Evolutionary conservation across 1,140 invertebrate species (phyloP), one percentile per base, ranked within the genome.

Genomic region (Lineus longissimus): DNA sequence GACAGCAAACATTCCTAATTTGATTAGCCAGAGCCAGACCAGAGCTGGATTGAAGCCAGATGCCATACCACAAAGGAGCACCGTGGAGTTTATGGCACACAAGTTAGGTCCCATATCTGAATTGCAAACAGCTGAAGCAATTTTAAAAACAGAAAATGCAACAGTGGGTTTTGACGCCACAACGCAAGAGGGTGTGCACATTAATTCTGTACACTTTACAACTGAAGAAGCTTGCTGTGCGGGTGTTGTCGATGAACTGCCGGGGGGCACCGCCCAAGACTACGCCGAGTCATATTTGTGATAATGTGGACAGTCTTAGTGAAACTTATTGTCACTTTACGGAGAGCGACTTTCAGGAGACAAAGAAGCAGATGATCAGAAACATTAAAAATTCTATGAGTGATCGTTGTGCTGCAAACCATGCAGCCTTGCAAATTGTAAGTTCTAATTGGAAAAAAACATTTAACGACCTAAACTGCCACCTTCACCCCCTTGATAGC

Each of bases 401-500:
- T 36, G 62, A 63, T 40, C 31, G 62, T 1, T 56, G 31, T 25
- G 41, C 33, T 36, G 56, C 59, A 1, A 61, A 59, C 25, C 62
- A 63, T 43, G 56, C 56, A 2, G 36, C 62, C 6, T 40, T 63
- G 11, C 2, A 11, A 13, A 23, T 11, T 1, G 22, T 63, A 13
- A 1, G 15, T 41, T 31, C 23, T 19, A 58, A 15, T 11, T 63
- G 62, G 62, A 27, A 33, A n/a, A 58, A 41, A 40, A 1, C 55
- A 15, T 22, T 63, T 17, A 63, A 63, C 43, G 36, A 63, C 27
- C 31, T 63, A 7, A 63, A 63, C 33, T 63, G 62, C 33, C 62
- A 63, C 27, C 62, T 63, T 41, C 62, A 63, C 36, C 62, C 62
- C 31, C 29, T 63, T 55, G 62, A 59, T 40, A 63, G 25, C 6